Conservation (phyloP, 2,888 invertebrate species). For the Cantharis flavilabris region DNA sequence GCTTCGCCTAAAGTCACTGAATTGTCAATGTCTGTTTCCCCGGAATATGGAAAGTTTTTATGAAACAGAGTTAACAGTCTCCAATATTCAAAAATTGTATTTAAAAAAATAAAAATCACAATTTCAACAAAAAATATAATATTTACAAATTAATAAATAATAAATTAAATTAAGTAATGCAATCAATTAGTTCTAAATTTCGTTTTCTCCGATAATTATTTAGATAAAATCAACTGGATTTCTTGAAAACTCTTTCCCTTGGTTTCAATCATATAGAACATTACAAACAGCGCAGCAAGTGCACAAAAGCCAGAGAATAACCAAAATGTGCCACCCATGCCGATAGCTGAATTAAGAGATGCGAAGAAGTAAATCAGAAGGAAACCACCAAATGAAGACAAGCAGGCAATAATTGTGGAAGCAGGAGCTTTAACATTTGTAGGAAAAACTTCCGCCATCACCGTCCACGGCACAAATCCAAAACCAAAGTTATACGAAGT, state of each 20-base stretch:
- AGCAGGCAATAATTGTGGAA: neutral
- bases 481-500: neutral
- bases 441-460: neutral
- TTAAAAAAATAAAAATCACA: too few relatives aligned
- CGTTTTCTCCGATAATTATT: conserved; percentile 35
- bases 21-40: too few relatives aligned
- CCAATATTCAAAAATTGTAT: too few relatives aligned
- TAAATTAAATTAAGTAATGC: too few relatives aligned
- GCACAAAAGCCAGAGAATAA: conserved; percentile 66
- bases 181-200: too few relatives aligned
- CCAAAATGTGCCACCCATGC: conserved; percentile 72
- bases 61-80: too few relatives aligned
- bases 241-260: conserved; percentile 84
- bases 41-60: too few relatives aligned
- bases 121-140: too few relatives aligned
- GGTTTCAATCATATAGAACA: conserved; percentile 82
- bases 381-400: neutral
- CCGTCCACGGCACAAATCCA: neutral
- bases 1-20: too few relatives aligned
- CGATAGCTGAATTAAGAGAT: neutral
- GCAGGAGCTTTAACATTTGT: neutral
- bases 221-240: conserved; percentile 73
- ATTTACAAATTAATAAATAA: too few relatives aligned
- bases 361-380: neutral
- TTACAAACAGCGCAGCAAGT: conserved; percentile 70